These are phyloP conservation scores for Poicephalus meyeri DNA, from an alignment of 2,113 vertebrate genomes.

Conservation along the genomic window DNA sequence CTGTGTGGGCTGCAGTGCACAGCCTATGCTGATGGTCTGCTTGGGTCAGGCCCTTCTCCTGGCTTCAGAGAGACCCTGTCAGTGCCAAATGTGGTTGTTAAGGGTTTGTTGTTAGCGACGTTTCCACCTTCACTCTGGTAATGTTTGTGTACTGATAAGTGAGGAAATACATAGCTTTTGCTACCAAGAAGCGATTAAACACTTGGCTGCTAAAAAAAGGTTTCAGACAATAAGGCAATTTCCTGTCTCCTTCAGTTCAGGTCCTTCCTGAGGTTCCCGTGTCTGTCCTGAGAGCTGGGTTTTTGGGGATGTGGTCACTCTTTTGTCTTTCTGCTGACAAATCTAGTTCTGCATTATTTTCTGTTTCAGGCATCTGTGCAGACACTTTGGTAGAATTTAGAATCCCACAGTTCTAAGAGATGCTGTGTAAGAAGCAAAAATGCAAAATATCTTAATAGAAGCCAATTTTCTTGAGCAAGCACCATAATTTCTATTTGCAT, in stretches of 20 bases:
- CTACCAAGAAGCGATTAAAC: slow-evolving; percentile 44
- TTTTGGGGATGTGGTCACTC: background rate
- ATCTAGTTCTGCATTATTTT: background rate
- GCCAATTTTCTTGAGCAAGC: background rate
- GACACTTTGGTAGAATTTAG: background rate
- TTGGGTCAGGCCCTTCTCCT: fast-evolving
- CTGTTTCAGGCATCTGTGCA: background rate
- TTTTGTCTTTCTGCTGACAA: background rate
- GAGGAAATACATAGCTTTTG: slow-evolving; percentile 39
- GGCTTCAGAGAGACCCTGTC: fast-evolving
- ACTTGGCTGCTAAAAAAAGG: slow-evolving; percentile 43
- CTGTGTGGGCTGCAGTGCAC: fast-evolving
- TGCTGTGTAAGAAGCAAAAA: background rate
- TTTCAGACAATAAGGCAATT: slow-evolving; percentile 61
- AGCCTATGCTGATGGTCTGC: fast-evolving
- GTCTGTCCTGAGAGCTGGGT: background rate
- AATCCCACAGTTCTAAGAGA: background rate
- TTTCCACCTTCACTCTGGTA: background rate
- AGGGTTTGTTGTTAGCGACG: background rate
- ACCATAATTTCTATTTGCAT: background rate
- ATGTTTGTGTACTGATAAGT: slow-evolving; percentile 59
- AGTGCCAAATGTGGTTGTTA: background rate
- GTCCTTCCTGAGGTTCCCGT: slow-evolving; percentile 10
- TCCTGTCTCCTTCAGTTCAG: slow-evolving; percentile 42
- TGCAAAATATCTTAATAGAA: background rate